Base-by-base conservation (phyloP, 1,140 invertebrate species). In the Zaprionus inermis region DNA sequence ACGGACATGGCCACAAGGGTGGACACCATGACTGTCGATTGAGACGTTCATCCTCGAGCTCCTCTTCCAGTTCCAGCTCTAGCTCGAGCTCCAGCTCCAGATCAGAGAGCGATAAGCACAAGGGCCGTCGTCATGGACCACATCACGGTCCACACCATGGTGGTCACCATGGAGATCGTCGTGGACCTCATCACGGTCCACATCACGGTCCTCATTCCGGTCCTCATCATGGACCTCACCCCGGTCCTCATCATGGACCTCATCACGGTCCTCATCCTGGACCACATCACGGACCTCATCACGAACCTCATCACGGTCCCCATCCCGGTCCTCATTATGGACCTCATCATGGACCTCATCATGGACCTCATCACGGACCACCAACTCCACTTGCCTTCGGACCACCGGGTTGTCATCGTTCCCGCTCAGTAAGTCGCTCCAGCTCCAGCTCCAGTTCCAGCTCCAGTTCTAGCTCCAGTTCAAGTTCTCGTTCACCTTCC, bases 1-100 rank as follows among this genome's bases (percentile, higher is more conserved):
- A 81, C 81, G 60, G 80, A 83, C 24, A 84, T 86, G 75, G 78
- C 82, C 65, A 41, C 69, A 64, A 57, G 65, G 38, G 72, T 86
- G 16, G 55, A 22, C 38, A 52, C 34, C 51, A 81, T 85, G 82
- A 60, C 46, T 54, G 71, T 85, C 71, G 68, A 72, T 52, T 85
- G 59, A 66, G 36, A 34, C 59, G 74, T 24, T 75, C 79, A 9
- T 55, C 63, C 0, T 75, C 66, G 10, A 73, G 51, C 4, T 74
- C 69, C 9, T 55, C 63, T 3, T 78, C 76, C 1, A 51, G 44
- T 22, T 74, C 78, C 14, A 38, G 73, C 0, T 78, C 79, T 0
- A 79, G 49, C 5, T 70, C 76, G 4, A 65, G 65, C 6, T 73
- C 70, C 0, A 79, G 70, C 1, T 78, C 70, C 2, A 51, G 66